Evolutionary conservation across 2,888 invertebrate species (phyloP).

Genomic region (Girardia tigrina): DNA sequence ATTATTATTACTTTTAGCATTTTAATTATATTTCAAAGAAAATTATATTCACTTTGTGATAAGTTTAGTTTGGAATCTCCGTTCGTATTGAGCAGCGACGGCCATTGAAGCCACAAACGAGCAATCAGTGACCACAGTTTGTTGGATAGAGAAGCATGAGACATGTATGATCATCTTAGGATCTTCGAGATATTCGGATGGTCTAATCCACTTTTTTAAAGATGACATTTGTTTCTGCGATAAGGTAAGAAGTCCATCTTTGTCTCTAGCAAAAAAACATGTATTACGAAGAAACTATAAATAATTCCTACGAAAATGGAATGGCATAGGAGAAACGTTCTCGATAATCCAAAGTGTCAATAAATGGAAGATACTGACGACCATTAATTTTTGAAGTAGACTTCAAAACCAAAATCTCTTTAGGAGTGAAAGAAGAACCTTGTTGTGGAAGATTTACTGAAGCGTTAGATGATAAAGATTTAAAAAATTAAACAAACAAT

Average conservation of each 20-base stretch:
- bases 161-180: constrained; percentile 66
- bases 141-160: constrained; percentile 62
- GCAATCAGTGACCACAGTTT: constrained; percentile 83
- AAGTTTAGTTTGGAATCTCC: constrained; percentile 67
- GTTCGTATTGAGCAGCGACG: constrained; percentile 78
- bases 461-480: too few species aligned
- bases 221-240: neutral
- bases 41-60: constrained; percentile 57
- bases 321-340: constrained; percentile 63
- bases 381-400: constrained; percentile 67
- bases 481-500: too few species aligned
- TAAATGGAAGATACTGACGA: constrained; percentile 77
- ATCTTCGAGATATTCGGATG: constrained; percentile 61
- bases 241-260: constrained; percentile 58
- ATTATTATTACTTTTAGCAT: too few species aligned
- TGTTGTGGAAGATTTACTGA: neutral
- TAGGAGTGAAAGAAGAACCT: constrained; percentile 58
- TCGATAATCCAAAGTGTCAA: constrained; percentile 62
- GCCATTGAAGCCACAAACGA: constrained; percentile 87
- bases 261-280: constrained; percentile 47
- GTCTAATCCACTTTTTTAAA: neutral
- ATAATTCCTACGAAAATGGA: constrained; percentile 53
- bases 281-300: neutral
- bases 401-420: constrained; percentile 59
- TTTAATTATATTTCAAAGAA: too few species aligned